A percentile compares a stretch with the other conserved stretches of the same genome.
Conservation (phyloP, 2,888 invertebrate genomes). For the Drosophila ustulata region DNA sequence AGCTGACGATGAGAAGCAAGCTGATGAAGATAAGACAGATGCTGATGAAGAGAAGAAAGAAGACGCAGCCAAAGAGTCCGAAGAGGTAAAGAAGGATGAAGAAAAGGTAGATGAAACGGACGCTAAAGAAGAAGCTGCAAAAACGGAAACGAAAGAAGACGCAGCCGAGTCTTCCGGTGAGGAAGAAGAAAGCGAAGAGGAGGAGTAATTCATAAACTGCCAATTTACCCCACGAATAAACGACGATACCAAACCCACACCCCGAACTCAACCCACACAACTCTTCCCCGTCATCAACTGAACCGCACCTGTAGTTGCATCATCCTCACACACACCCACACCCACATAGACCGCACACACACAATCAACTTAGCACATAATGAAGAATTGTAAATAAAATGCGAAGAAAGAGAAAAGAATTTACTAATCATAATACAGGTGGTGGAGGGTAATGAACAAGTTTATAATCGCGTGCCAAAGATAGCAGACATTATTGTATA, state of each 20-base stretch:
- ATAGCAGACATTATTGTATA: conserved; percentile 13
- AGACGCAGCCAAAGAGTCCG: conserved; percentile 9
- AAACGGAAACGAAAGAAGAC: conserved; percentile 15
- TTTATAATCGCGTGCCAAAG: conserved; percentile 7
- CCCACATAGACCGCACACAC: conserved; percentile 20
- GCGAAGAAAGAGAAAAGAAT: conserved; percentile 21
- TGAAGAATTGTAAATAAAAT: conserved; percentile 67
- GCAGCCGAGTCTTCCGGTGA: conserved; percentile 34
- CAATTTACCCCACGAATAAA: conserved; percentile 24
- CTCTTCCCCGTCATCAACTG: conserved; percentile 2
- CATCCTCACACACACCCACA: conserved; percentile 20
- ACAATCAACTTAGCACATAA: conserved; percentile 52
- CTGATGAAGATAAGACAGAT: background rate
- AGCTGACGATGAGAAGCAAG: conserved; percentile 17
- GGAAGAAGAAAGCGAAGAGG: conserved; percentile 50
- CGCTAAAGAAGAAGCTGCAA: conserved; percentile 20
- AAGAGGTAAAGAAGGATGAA: conserved; percentile 6
- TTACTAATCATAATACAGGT: conserved; percentile 49
- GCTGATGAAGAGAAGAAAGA: background rate
- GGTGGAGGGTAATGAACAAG: conserved; percentile 57
- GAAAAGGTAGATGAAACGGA: conserved; percentile 12
- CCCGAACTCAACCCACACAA: conserved; percentile 5
- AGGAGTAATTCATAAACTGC: conserved; percentile 28
- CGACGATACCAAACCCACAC: conserved; percentile 8
- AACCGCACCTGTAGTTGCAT: conserved; percentile 20